phyloP scores from a whole-genome alignment of 2,797 vertebrate species.

The Tenualosa ilisha region DNA sequence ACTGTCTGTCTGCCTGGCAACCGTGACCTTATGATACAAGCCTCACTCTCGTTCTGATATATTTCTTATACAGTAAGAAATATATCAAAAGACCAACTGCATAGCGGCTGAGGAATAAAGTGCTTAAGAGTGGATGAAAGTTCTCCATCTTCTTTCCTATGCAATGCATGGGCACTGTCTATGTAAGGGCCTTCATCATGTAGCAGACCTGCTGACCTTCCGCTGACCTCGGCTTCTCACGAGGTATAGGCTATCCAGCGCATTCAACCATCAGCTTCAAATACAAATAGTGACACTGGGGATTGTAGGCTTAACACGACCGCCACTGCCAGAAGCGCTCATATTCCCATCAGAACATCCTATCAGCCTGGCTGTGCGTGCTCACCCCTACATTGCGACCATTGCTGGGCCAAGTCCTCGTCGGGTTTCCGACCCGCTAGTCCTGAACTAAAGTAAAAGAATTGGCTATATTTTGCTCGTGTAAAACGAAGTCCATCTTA shows the following conservation, averaged over 20 bases:
- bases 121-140: background rate
- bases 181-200: background rate
- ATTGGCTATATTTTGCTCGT: background rate
- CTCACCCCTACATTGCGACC: conserved; percentile 23
- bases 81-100: background rate
- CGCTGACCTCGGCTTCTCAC: conserved; percentile 67
- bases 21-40: background rate
- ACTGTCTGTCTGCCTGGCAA: conserved; percentile 36
- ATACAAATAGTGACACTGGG: conserved; percentile 56
- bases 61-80: background rate
- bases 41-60: background rate
- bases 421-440: background rate
- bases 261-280: conserved; percentile 52
- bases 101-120: background rate
- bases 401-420: background rate
- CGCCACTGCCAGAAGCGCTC: conserved; percentile 41
- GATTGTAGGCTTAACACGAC: conserved; percentile 41
- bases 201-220: conserved; percentile 68
- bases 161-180: background rate
- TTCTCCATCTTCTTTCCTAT: background rate
- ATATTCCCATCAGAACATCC: conserved; percentile 38
- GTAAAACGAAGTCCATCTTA: background rate
- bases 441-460: background rate
- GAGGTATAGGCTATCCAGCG: conserved; percentile 37
- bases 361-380: conserved; percentile 21